Evolutionary conservation across 1,140 invertebrate genomes (phyloP).

Genomic region (Anagrus nilaparvatae): DNA sequence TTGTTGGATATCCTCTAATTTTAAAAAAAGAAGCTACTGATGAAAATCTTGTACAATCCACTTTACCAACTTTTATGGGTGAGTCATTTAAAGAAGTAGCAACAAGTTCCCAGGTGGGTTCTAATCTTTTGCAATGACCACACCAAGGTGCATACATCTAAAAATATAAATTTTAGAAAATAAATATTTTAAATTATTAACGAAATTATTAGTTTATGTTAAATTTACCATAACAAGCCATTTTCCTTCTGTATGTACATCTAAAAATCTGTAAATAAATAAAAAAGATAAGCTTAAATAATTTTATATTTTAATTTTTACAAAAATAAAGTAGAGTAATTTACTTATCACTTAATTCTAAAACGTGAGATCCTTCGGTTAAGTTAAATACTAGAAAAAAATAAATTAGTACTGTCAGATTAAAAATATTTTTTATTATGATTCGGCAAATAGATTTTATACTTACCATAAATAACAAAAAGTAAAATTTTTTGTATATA

Average conservation of each 20-base stretch:
- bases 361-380: constrained; percentile 30
- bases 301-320: not conserved
- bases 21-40: constrained; percentile 72
- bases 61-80: constrained; percentile 73
- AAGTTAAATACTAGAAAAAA: constrained; percentile 29
- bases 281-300: too few relatives aligned
- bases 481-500: too few relatives aligned
- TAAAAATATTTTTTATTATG: too few relatives aligned
- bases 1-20: constrained; percentile 86
- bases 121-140: constrained; percentile 83
- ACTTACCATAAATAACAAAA: too few relatives aligned
- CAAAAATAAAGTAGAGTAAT: constrained; percentile 1
- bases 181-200: constrained; percentile 1
- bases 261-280: constrained; percentile 52
- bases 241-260: constrained; percentile 53
- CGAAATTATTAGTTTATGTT: too few relatives aligned
- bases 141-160: constrained; percentile 89
- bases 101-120: constrained; percentile 85
- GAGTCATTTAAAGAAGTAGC: constrained; percentile 78
- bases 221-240: constrained; percentile 53
- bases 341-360: constrained; percentile 35
- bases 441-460: too few relatives aligned
- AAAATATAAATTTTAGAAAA: too few relatives aligned
- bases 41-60: constrained; percentile 88
- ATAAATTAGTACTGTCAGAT: too few relatives aligned